Percentiles rank a stretch among this genome's conserved stretches.
Conservation (phyloP, 1,140 invertebrate genomes). For the Helicorthomorpha holstii region DNA sequence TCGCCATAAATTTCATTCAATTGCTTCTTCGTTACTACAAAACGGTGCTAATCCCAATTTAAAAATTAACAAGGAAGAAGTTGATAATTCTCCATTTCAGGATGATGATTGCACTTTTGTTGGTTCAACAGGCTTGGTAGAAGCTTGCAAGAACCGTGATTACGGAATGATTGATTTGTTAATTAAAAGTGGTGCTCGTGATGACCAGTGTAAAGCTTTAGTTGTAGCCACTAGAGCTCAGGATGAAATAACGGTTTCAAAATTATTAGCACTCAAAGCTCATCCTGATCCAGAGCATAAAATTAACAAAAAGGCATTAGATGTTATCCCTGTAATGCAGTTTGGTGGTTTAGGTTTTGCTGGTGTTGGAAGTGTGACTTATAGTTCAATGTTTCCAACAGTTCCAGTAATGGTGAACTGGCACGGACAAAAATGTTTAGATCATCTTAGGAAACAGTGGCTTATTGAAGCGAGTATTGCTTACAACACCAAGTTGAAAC, state of each 20-base stretch:
- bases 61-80: slow-evolving; percentile 10
- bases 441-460: slow-evolving; percentile 55
- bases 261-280: slow-evolving; percentile 56
- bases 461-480: slow-evolving; percentile 59
- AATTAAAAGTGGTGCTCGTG: slow-evolving; percentile 68
- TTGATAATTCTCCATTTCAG: background rate
- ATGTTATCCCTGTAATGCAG: slow-evolving; percentile 32
- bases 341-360: slow-evolving; percentile 35
- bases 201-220: slow-evolving; percentile 68
- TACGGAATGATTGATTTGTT: slow-evolving; percentile 49
- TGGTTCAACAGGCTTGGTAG: slow-evolving; percentile 42
- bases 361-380: slow-evolving; percentile 39
- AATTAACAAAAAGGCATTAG: slow-evolving; percentile 69
- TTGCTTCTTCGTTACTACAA: slow-evolving; percentile 50
- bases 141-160: slow-evolving; percentile 50
- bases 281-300: slow-evolving; percentile 61
- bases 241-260: slow-evolving; percentile 52
- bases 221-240: slow-evolving; percentile 45
- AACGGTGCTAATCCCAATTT: slow-evolving; percentile 39
- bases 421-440: slow-evolving; percentile 63
- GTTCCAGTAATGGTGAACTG: slow-evolving; percentile 85
- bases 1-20: slow-evolving; percentile 51
- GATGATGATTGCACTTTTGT: slow-evolving; percentile 8
- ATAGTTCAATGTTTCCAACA: slow-evolving; percentile 64
- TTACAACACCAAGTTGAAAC: slow-evolving; percentile 62